Base-by-base conservation (phyloP, 2,113 vertebrate genomes). In the Cyrtonyx montezumae region DNA sequence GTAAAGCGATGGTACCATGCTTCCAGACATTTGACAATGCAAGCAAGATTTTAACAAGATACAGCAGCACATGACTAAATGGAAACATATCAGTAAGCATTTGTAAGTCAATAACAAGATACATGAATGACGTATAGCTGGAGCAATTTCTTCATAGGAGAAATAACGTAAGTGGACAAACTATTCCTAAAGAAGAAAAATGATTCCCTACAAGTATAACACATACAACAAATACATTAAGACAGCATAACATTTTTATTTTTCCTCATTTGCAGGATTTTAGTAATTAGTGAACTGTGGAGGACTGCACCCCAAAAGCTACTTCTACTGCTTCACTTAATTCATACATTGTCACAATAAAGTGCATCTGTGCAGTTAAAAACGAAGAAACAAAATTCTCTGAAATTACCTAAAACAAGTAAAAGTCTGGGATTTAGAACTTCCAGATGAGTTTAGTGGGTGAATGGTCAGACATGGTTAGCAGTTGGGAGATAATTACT, bases 131-230 rank as follows among this genome's bases (percentile, higher is more conserved):
- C 48, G 45, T 28, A 84, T 26, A 81, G 20, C 32, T 73, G 30
- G 11, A 90, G 45, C 17, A 79, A 85, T 14, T 8, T 59, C 32
- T 18, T 83, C 61, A 61, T 37, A 87, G 84, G 0, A 36, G 36
- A 83, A 82, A 79, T 28, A 36, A 80, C 10, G 26, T 42, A 55
- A 59, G 1, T 67, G 6, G 3, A 75, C 58, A 6, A 12, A 40
- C 40, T 5, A 40, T 40, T 40, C 4, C 40, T 40, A 40, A 40
- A 82, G 25, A 58, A 55, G 6, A 28, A 76, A 73, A 70, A 30
- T 0, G 1, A 20, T 36, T 73, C 4, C 3, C 8, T 34, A 21
- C 12, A 19, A 7, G 18, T 45, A 51, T 2, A 70, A 2, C 34
- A 34, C 13, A 37, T 8, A 46, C 18, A 80, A 51, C 3, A 55